Conservation (phyloP, 2,888 invertebrate species). For the Cantharis rustica region DNA sequence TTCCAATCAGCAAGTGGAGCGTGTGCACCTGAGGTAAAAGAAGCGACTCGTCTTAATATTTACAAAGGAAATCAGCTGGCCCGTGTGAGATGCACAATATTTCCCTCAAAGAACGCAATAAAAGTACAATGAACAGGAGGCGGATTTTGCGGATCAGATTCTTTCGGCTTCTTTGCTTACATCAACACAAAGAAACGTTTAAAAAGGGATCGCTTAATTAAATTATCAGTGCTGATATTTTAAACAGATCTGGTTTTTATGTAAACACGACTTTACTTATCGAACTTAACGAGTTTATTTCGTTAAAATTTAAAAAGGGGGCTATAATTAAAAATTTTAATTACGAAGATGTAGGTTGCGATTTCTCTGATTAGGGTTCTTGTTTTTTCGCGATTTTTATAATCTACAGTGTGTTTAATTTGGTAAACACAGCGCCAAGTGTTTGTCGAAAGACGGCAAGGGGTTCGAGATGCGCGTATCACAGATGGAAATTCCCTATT, state of each 20-base stretch:
- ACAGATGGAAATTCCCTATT: slow-evolving; percentile 70
- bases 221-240: slow-evolving; percentile 57
- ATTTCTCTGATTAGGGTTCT: slow-evolving; percentile 24
- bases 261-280: slow-evolving; percentile 43
- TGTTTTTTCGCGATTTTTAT: slow-evolving; percentile 29
- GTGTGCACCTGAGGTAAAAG: slow-evolving; percentile 39
- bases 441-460: slow-evolving; percentile 48
- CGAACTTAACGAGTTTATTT: slow-evolving; percentile 8
- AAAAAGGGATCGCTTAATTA: slow-evolving; percentile 55
- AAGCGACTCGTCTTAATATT: slow-evolving; percentile 18
- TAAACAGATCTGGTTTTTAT: slow-evolving; percentile 50
- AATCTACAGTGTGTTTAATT: slow-evolving; percentile 42
- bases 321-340: slow-evolving; percentile 3
- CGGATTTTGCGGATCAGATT: slow-evolving; percentile 37
- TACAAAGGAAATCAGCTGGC: slow-evolving; percentile 46
- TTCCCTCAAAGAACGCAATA: slow-evolving; percentile 45
- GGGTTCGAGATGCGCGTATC: slow-evolving; percentile 52
- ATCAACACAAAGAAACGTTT: slow-evolving; percentile 47
- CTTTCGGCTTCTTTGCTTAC: slow-evolving; percentile 47
- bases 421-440: slow-evolving; percentile 49
- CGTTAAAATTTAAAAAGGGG: slow-evolving; percentile 19
- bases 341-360: background rate
- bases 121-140: slow-evolving; percentile 46
- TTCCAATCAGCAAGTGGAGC: slow-evolving; percentile 44
- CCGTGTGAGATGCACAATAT: slow-evolving; percentile 41